A percentile compares a stretch with the other conserved stretches of the same genome.
Conservation (phyloP, 2,113 vertebrate species). For the Thamnophis sirtalis region DNA sequence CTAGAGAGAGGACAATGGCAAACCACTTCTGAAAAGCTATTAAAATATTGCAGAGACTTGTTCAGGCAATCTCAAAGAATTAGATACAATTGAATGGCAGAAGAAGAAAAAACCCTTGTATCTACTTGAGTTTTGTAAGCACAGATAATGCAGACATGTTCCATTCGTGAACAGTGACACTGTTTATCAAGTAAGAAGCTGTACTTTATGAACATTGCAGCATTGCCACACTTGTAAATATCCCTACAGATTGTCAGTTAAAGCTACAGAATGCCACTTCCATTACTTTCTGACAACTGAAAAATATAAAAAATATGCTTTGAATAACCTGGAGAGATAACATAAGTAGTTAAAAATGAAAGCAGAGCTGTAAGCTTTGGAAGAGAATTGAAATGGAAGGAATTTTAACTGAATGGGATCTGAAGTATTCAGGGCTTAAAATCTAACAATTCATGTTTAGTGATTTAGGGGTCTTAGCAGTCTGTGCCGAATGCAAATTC, state of each 20-base stretch:
- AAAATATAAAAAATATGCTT: slow-evolving; percentile 14
- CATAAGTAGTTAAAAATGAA: slow-evolving; percentile 21
- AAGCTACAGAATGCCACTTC: slow-evolving; percentile 12
- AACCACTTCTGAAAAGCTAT: neutral
- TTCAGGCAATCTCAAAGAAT: neutral
- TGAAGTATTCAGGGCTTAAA: slow-evolving; percentile 4
- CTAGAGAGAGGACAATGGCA: neutral
- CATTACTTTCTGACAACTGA: neutral
- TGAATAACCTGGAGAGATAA: neutral
- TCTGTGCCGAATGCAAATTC: slow-evolving; percentile 5
- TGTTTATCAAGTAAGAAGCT: slow-evolving; percentile 3
- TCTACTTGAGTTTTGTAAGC: slow-evolving; percentile 21
- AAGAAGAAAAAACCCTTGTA: neutral
- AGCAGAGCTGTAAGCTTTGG: rapidly evolving
- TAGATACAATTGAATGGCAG: neutral
- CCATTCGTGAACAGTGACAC: neutral
- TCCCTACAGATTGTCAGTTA: slow-evolving; percentile 12
- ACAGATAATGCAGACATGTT: slow-evolving; percentile 6
- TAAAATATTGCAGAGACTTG: neutral
- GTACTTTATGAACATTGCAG: neutral
- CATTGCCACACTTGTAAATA: slow-evolving; percentile 5
- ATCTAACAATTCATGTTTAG: neutral
- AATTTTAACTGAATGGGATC: neutral
- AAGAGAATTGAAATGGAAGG: neutral
- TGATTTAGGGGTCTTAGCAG: slow-evolving; percentile 4